phyloP scores from a whole-genome alignment of 2,113 vertebrate species.

The Anarhynchus alexandrinus region DNA sequence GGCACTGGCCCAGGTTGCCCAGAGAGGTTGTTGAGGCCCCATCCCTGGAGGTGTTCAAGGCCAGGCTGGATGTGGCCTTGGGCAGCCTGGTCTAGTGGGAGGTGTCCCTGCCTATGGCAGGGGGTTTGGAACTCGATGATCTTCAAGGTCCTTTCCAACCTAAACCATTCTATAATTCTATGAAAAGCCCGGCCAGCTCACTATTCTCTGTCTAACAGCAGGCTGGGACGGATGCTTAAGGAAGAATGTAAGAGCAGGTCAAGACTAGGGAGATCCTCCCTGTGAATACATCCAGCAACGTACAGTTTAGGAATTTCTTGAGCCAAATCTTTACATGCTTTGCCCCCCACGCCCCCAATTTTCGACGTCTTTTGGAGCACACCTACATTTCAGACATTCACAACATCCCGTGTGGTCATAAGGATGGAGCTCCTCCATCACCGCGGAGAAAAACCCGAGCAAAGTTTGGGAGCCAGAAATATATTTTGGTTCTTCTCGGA shows the following conservation, averaged over 20 bases:
- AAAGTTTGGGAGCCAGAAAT: background rate
- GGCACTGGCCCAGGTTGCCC: too few relatives aligned
- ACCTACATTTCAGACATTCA: background rate
- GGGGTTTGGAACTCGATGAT: too few relatives aligned
- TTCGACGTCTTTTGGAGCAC: background rate
- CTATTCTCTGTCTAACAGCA: background rate
- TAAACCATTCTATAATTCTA: too few relatives aligned
- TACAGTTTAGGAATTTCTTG: background rate
- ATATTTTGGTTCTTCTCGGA: background rate
- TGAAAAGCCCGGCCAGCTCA: background rate
- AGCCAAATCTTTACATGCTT: background rate
- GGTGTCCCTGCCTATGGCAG: too few relatives aligned
- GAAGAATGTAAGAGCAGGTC: background rate
- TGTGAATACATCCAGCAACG: background rate
- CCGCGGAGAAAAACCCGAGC: background rate
- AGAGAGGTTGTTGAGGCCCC: too few relatives aligned
- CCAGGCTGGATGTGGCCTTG: too few relatives aligned
- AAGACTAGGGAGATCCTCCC: background rate
- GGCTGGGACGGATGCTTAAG: background rate
- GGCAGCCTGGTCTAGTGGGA: too few relatives aligned
- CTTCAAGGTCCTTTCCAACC: too few relatives aligned
- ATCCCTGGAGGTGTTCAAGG: too few relatives aligned
- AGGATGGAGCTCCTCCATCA: background rate
- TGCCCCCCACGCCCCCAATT: background rate
- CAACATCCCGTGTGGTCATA: accelerated